Percentiles rank a stretch among this genome's conserved stretches.
phyloP scores from a whole-genome alignment of 2,113 vertebrate genomes.

The Amblyopsis rosae region DNA sequence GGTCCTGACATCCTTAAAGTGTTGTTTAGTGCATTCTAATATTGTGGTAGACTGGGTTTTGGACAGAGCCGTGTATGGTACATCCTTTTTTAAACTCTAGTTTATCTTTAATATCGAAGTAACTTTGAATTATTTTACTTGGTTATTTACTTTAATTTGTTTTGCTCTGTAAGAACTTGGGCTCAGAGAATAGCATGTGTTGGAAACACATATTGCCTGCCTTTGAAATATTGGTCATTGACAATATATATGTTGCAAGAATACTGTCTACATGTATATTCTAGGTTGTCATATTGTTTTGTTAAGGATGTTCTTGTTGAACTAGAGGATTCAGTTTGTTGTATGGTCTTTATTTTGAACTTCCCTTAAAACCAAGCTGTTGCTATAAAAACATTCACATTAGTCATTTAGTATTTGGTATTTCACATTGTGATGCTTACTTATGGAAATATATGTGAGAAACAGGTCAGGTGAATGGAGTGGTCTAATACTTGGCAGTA shows the following conservation, averaged over 20 bases:
- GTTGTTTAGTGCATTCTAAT: background rate
- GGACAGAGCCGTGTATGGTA: too few species aligned
- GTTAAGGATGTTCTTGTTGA: background rate
- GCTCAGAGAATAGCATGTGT: background rate
- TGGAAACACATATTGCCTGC: background rate
- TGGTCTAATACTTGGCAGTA: slow-evolving; percentile 29
- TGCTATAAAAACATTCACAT: too few species aligned
- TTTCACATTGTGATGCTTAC: background rate
- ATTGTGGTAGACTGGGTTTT: too few species aligned
- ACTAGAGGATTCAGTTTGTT: background rate
- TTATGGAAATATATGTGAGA: background rate
- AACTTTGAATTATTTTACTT: too few species aligned
- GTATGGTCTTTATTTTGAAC: background rate
- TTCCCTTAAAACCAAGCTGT: too few species aligned
- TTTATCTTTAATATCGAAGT: too few species aligned
- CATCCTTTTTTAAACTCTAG: too few species aligned
- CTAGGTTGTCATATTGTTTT: background rate
- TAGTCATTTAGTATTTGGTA: background rate
- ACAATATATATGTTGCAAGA: background rate
- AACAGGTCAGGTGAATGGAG: slow-evolving; percentile 23
- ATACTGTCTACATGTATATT: background rate
- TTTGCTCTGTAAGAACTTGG: too few species aligned
- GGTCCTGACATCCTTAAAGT: background rate
- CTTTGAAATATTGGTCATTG: background rate
- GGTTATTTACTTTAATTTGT: too few species aligned